Conservation (phyloP, 2,888 invertebrate genomes). For the Noctua janthina region DNA sequence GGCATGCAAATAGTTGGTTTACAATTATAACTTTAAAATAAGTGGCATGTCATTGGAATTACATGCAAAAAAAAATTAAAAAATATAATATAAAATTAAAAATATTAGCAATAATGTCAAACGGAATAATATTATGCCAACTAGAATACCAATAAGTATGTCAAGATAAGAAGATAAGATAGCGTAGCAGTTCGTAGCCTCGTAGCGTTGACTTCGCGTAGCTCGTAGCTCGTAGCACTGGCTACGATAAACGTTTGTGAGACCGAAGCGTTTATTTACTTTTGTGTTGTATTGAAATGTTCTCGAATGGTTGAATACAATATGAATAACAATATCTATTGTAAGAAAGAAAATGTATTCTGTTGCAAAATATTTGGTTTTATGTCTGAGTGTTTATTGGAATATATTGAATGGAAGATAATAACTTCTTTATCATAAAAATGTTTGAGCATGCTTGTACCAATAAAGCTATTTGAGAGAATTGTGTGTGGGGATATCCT, state of each 20-base stretch:
- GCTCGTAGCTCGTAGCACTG: conserved; percentile 44
- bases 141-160: no score
- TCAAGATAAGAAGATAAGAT: neutral
- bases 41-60: no score
- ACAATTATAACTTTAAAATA: no score
- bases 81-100: no score
- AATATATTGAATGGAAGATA: conserved; percentile 39
- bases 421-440: conserved; percentile 36
- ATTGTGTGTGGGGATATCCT: conserved; percentile 2
- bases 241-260: conserved; percentile 46
- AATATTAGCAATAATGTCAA: no score
- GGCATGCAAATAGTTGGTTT: no score
- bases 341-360: conserved; percentile 51
- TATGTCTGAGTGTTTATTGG: conserved; percentile 49
- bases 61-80: no score
- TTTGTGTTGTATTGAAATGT: conserved; percentile 50
- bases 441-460: conserved; percentile 10
- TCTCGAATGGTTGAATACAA: conserved; percentile 53
- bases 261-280: conserved; percentile 49
- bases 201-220: conserved; percentile 53
- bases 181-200: conserved; percentile 28
- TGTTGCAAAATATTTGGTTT: conserved; percentile 46
- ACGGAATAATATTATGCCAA: no score
- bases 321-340: conserved; percentile 56
- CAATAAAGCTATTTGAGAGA: conserved; percentile 9